Percentiles rank a stretch among this genome's conserved stretches.
Evolutionary conservation across 2,888 invertebrate genomes (phyloP).

Genomic region (Sinotaia quadrata): DNA sequence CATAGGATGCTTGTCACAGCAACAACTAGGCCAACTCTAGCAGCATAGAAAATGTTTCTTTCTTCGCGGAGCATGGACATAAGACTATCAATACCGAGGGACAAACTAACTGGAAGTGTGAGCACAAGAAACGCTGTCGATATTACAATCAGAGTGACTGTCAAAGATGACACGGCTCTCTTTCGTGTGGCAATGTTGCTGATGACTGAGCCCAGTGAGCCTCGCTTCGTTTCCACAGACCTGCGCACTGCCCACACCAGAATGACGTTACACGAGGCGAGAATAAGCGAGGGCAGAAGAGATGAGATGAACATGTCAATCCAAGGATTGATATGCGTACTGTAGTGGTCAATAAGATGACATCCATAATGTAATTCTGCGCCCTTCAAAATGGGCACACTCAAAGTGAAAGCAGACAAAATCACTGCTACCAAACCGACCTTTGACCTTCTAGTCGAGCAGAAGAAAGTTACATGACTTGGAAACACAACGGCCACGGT

Average conservation of each 20-base stretch:
- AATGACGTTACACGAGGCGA: not conserved
- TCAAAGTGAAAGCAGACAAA: not conserved
- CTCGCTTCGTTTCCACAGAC: not conserved
- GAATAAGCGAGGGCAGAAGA: not conserved
- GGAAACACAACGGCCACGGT: not conserved
- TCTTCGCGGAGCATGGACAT: not conserved
- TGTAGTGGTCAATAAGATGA: too few relatives aligned
- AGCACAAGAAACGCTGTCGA: not conserved
- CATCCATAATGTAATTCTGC: too few relatives aligned
- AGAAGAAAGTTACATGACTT: not conserved
- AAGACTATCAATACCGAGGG: not conserved
- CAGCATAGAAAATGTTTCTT: not conserved
- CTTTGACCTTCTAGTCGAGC: not conserved
- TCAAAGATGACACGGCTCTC: not conserved
- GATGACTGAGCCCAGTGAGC: not conserved
- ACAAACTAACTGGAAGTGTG: not conserved
- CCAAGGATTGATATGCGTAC: too few relatives aligned
- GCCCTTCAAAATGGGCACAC: too few relatives aligned
- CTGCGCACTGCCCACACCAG: not conserved
- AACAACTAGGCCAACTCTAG: not conserved
- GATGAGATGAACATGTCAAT: not conserved
- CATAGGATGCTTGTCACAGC: not conserved
- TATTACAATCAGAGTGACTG: not conserved
- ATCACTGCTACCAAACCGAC: not conserved
- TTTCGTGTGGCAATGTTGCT: not conserved